Base-by-base conservation (phyloP, 2,797 vertebrate species). In the Crenuchus spilurus region DNA sequence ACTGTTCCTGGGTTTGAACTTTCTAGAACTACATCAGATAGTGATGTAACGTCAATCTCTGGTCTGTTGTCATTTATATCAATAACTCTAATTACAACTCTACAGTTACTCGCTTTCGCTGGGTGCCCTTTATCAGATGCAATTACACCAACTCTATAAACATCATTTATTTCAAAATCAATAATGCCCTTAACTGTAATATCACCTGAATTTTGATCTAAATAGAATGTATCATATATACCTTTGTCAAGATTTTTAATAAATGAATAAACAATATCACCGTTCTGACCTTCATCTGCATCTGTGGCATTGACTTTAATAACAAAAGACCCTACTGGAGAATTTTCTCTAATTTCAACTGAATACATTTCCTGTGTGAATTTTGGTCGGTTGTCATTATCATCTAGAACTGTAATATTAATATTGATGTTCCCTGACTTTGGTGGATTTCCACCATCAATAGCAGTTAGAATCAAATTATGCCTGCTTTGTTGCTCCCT, bases 11-110 rank as follows among this genome's bases (percentile, higher is more conserved):
- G 75, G 1, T 85, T 87, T 24, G 87, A 77, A 55, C 91, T 80
- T 18, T 93, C 92, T 0, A 79, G 68, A 3, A 93, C 77, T 1
- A 72, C 3, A 0, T 76, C 87, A 0, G 85, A 88, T 16, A 91
- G 13, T 0, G 88, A 91, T 5, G 89, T 91, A 6, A 93, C 64
- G 9, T 90, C 88, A 51, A 93, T 90, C 0, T 86, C 82, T 4
- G 92, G 92, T 2, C 72, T 65, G 33, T 93, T 93, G 9, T 93
- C 92, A 10, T 93, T 93, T 0, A 84, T 4, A 33, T 93, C 92
- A 28, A 73, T 69, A 2, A 92, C 77, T 48, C 89, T 91, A 18
- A 92, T 84, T 0, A 91, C n/a, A 0, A 92, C 84, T 65, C 81
- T 83, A 8, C 87, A 84, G 26, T 90, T 85, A 0, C 6, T 65